Evolutionary conservation across 2,888 invertebrate species (phyloP).

Genomic region (Pristionchus fissidentatus): DNA sequence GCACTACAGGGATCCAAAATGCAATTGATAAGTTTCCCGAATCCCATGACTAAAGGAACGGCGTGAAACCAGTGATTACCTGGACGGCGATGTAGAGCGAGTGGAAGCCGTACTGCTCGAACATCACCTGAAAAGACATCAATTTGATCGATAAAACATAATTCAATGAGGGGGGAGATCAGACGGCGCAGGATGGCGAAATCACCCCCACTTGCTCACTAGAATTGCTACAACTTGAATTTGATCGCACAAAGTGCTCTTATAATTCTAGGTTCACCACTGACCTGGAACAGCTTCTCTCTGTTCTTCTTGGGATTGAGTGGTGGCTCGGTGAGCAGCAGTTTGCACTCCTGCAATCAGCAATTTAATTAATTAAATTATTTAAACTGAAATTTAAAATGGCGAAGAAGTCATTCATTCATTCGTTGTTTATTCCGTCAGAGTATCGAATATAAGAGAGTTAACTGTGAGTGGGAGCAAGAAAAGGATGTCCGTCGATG

Average conservation of each 20-base stretch:
- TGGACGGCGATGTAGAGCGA: slow-evolving; percentile 79
- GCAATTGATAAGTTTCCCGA: too few relatives aligned
- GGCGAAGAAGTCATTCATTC: background rate
- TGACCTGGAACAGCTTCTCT: slow-evolving; percentile 96
- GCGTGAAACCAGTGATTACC: slow-evolving; percentile 56
- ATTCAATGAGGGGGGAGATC: too few relatives aligned
- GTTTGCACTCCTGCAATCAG: slow-evolving; percentile 82
- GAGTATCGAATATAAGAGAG: background rate
- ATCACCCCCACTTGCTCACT: too few relatives aligned
- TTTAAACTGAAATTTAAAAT: background rate
- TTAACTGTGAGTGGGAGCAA: background rate
- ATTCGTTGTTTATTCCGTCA: too few relatives aligned
- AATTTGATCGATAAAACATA: background rate
- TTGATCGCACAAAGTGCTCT: background rate
- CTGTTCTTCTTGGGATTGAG: slow-evolving; percentile 98
- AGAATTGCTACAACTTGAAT: too few relatives aligned
- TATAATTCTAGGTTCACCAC: background rate
- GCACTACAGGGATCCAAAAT: too few relatives aligned
- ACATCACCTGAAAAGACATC: slow-evolving; percentile 77
- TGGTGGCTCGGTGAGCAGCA: slow-evolving; percentile 96
- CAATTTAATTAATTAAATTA: background rate
- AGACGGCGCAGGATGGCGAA: too few relatives aligned
- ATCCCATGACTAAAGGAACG: too few relatives aligned
- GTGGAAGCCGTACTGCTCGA: slow-evolving; percentile 79
- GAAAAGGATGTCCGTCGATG: background rate